These are phyloP conservation scores for Chrysina gloriosa DNA, from an alignment of 2,888 invertebrate species.

Conservation along the genomic window DNA sequence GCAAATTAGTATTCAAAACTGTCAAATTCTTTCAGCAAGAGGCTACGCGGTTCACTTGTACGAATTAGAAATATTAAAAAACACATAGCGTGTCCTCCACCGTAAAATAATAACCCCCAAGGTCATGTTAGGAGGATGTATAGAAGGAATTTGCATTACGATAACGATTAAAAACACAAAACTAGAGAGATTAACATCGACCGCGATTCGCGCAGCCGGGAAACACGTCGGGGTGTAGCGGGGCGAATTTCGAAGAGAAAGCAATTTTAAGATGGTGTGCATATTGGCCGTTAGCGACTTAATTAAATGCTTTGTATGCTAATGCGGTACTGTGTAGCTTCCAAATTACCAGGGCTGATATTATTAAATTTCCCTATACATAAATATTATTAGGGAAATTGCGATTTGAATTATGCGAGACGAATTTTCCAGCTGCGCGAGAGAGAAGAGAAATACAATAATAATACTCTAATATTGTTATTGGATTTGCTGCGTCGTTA, in stretches of 20 bases:
- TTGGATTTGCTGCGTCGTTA: conserved; percentile 20
- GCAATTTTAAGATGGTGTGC: conserved; percentile 29
- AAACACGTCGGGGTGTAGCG: background rate
- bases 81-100: background rate
- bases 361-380: conserved; percentile 24
- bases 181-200: conserved; percentile 17
- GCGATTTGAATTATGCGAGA: conserved; percentile 22
- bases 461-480: conserved; percentile 22
- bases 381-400: conserved; percentile 31
- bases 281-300: conserved; percentile 35
- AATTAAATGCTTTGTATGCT: conserved; percentile 38
- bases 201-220: background rate
- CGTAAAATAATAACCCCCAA: background rate
- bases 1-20: conserved; percentile 14
- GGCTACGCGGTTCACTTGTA: conserved; percentile 4
- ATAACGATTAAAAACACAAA: conserved; percentile 1
- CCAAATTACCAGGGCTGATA: conserved; percentile 28
- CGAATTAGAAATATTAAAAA: conserved; percentile 21
- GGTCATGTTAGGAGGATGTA: background rate
- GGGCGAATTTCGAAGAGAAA: conserved; percentile 11
- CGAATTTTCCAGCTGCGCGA: background rate
- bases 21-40: conserved; percentile 1
- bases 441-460: conserved; percentile 1
- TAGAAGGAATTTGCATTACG: conserved; percentile 4
- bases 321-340: conserved; percentile 25